Base-by-base conservation (phyloP, 2,888 invertebrate species). In the Pterostichus niger region DNA sequence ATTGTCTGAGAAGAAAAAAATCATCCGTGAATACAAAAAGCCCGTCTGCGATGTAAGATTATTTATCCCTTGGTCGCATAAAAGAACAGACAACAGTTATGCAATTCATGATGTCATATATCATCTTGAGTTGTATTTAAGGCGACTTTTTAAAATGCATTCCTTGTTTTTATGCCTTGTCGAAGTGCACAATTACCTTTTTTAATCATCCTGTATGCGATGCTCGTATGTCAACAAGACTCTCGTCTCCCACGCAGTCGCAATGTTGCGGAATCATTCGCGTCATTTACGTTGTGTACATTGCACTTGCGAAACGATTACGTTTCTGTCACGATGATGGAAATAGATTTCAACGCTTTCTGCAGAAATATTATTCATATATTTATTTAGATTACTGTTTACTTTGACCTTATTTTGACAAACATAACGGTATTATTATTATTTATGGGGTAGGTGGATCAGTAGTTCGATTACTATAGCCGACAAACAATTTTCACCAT, bases 71-170 rank as follows among this genome's bases (percentile, higher is more conserved):
- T 13, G 44, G 40, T 15, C 33, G 9, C 33, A 75, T 75, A 46
- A 59, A 44, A 64, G 44, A 79, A 79, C n/a, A 46, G 61, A 79
- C 64, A 46, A 49, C 59, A 79, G 79, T 79, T 79, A 79, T 79
- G 79, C 79, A 61, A 79, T 59, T 79, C 79, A 79, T 54, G 78
- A 78, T 78, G 61, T 64, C 61, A 78, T 78, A 78, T 61, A 49
- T 79, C 79, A 79, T 79, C 46, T 24, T 11, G 35, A 59, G 31
- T 35, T 61, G 61, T 79, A 64, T 79, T 78, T 56, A 78, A 78
- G 61, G 13, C 79, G 44, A 61, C 40, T 64, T 79, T 79, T 79
- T 79, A 46, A 64, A 79, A 64, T 79, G 79, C 64, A 64, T 79
- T 79, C 79, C 49, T 79, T 79, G 78, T 78, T 78, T 78, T 78